Percentiles rank a stretch among this genome's conserved stretches.
These are phyloP conservation scores for Leptonema lineaticorne DNA, from an alignment of 1,140 invertebrate species.

Conservation along the genomic window DNA sequence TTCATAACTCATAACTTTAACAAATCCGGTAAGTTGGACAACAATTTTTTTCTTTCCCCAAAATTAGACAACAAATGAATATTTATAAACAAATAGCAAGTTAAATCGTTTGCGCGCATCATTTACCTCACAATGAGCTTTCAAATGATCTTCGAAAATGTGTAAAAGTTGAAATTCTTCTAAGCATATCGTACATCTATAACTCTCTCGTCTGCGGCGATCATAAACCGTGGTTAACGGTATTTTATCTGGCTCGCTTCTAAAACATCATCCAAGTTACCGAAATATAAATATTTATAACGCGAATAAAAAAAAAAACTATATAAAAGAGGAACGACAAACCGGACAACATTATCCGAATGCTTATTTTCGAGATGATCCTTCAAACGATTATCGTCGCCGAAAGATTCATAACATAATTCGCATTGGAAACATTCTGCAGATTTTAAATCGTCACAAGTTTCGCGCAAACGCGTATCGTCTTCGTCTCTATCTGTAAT, in stretches of 20 bases:
- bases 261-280: background rate
- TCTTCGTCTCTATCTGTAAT: background rate
- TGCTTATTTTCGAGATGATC: constrained; percentile 31
- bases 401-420: constrained; percentile 23
- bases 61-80: background rate
- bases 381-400: background rate
- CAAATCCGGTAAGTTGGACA: no score
- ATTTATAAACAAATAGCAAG: no score
- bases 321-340: background rate
- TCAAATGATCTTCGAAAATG: background rate
- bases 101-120: no score
- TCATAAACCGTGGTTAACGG: background rate
- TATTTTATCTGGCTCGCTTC: background rate
- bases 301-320: background rate
- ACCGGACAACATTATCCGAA: constrained; percentile 11
- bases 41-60: no score
- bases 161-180: background rate
- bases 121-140: constrained; percentile 6
- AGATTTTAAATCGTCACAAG: background rate
- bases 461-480: background rate
- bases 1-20: no score
- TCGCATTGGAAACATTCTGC: constrained; percentile 1
- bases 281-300: background rate
- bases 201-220: constrained; percentile 18
- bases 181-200: constrained; percentile 11